Evolutionary conservation across 2,113 vertebrate genomes (phyloP), one percentile per base, ranked within the genome.

Genomic region (Hemicordylus capensis): DNA sequence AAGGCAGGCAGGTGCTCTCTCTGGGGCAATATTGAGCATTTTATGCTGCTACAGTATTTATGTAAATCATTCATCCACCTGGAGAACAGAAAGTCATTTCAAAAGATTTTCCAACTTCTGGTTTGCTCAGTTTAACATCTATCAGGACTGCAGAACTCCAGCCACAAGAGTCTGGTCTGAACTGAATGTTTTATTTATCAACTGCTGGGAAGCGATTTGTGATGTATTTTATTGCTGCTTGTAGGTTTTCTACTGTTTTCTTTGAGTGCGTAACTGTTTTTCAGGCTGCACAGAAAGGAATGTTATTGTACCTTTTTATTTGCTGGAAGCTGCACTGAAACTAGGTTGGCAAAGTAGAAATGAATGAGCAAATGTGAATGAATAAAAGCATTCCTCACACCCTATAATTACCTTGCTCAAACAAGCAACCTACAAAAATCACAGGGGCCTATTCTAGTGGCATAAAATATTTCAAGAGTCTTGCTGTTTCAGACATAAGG

Each of bases 151-250:
- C 6, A 20, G 39, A 39, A 6, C 4, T 73, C 31, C 31, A 26
- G 48, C 20, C 44, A 48, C n/a, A 24, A 58, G 58, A 63, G 6
- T 19, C 58, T 44, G 39, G 26, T n/a, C 61, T 44, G 76, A 63
- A n/a, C 10, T 63, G 58, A 63, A 63, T 44, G 37, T 54, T 61
- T 79, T 79, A 79, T 61, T 79, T 79, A 79, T 79, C 58, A 79
- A 24, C 58, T 63, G 58, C 76, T 79, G 58, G 73, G 76, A 63
- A 79, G 76, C 59, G 6, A 79, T 79, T 79, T 63, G 76, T 31
- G 39, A 63, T 26, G 39, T 44, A 63, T 46, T 44, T 63, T 44
- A 44, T 31, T 63, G 26, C 58, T 31, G 39, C 58, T 61, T 77
- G 34, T 76, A 34, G 51, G 48, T 54, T 76, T 42, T 78, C 56